Conservation (phyloP, 2,113 vertebrate species). For the Natator depressus region DNA sequence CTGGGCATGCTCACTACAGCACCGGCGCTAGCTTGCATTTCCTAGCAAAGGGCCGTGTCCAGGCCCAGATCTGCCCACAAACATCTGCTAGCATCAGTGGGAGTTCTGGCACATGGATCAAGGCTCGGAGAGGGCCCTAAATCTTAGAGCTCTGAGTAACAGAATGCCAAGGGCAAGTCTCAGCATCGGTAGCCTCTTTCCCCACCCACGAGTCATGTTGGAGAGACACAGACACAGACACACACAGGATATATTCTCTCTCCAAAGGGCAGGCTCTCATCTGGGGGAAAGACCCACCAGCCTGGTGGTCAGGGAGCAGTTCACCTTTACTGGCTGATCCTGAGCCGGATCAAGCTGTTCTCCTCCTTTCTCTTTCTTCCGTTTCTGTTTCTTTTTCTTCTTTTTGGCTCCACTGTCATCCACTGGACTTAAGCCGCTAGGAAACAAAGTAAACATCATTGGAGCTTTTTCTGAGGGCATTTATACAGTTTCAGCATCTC, state of each 20-base stretch:
- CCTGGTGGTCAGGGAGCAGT: not conserved
- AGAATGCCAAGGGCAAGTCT: not conserved
- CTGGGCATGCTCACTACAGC: not conserved
- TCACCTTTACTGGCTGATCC: conserved; percentile 90
- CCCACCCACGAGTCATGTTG: not conserved
- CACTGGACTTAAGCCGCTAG: conserved; percentile 86
- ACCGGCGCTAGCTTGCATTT: not conserved
- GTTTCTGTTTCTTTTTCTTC: conserved; percentile 97
- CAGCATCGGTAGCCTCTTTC: not conserved
- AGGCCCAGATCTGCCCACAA: not conserved
- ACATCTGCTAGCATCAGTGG: not conserved
- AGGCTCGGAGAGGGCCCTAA: not conserved
- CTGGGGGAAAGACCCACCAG: fast-evolving
- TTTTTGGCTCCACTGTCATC: conserved; percentile 95
- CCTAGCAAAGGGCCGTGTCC: not conserved
- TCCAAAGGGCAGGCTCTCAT: not conserved
- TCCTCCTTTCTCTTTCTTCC: conserved; percentile 94
- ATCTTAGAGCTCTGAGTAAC: not conserved
- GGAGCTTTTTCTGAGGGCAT: not conserved
- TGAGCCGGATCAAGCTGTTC: conserved; percentile 83
- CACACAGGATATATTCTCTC: not conserved
- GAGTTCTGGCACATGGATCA: not conserved
- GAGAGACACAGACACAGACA: fast-evolving
- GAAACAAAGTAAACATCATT: conserved; percentile 67
- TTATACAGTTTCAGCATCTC: not conserved